Percentiles rank a stretch among this genome's conserved stretches.
Evolutionary conservation across 1,140 invertebrate genomes (phyloP).

Genomic region (Odontomachus brunneus): DNA sequence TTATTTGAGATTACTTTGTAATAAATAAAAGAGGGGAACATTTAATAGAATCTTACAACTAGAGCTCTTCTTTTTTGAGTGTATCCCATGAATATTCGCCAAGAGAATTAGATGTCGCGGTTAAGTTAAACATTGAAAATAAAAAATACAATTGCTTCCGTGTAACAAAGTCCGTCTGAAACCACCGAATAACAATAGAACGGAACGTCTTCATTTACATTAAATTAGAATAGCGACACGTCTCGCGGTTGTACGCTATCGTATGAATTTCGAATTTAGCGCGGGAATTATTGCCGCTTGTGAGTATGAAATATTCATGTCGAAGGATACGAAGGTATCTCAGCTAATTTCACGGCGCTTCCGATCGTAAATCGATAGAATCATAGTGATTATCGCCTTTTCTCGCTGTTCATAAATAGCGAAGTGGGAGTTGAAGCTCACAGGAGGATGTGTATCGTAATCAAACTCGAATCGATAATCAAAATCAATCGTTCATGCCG

Average conservation of each 20-base stretch:
- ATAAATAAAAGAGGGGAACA: too few species aligned
- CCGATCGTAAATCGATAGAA: constrained; percentile 67
- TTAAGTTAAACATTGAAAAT: too few species aligned
- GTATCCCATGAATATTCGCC: too few species aligned
- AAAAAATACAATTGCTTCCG: too few species aligned
- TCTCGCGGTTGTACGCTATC: not conserved
- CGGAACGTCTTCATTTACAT: not conserved
- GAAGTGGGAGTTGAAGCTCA: not conserved
- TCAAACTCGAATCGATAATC: constrained; percentile 45
- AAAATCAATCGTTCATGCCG: constrained; percentile 37
- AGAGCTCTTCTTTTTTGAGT: too few species aligned
- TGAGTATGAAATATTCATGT: constrained; percentile 58
- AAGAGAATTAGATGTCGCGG: too few species aligned
- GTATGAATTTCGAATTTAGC: constrained; percentile 13
- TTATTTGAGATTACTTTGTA: too few species aligned
- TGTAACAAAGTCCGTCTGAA: too few species aligned
- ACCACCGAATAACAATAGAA: too few species aligned
- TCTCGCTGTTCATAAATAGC: constrained; percentile 30
- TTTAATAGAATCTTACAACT: too few species aligned
- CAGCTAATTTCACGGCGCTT: constrained; percentile 69
- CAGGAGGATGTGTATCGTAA: constrained; percentile 5
- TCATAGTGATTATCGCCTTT: constrained; percentile 70
- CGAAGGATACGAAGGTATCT: constrained; percentile 13
- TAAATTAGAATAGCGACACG: not conserved
- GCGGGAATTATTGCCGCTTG: constrained; percentile 28